A percentile compares a stretch with the other conserved stretches of the same genome.
phyloP scores from a whole-genome alignment of 2,113 vertebrate species.

The Psittacula cyanocephala region DNA sequence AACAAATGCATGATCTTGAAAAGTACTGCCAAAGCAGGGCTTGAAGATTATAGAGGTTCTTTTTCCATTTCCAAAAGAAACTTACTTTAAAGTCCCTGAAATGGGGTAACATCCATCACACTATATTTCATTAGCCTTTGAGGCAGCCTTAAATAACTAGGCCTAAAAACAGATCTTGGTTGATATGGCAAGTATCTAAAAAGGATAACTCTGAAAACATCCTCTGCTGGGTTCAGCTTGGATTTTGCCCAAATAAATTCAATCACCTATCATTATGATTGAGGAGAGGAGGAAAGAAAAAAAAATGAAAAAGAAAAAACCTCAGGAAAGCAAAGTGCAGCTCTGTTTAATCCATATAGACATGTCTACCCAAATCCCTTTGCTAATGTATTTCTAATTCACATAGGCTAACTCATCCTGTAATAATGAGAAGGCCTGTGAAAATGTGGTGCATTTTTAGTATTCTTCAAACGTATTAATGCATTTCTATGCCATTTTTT shows the following conservation, averaged over 20 bases:
- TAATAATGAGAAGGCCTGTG: slow-evolving; percentile 46
- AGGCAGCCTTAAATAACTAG: slow-evolving; percentile 50
- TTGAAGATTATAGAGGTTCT: neutral
- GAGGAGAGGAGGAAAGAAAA: neutral
- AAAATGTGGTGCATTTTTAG: slow-evolving; percentile 39
- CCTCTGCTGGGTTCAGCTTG: slow-evolving; percentile 42
- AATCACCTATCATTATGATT: slow-evolving; percentile 53
- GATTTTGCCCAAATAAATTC: slow-evolving; percentile 63
- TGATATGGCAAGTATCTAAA: slow-evolving; percentile 55
- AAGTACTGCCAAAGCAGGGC: neutral
- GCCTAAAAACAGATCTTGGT: slow-evolving; percentile 36
- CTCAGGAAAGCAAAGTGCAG: slow-evolving; percentile 41
- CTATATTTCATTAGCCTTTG: slow-evolving; percentile 52
- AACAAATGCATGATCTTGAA: neutral
- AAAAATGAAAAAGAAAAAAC: neutral
- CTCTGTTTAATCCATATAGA: slow-evolving; percentile 66
- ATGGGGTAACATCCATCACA: slow-evolving; percentile 10
- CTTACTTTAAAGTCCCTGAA: slow-evolving; percentile 35
- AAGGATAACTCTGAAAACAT: slow-evolving; percentile 56
- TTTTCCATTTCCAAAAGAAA: slow-evolving; percentile 24
- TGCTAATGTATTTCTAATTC: slow-evolving; percentile 62
- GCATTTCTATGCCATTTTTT: neutral
- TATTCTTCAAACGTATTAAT: slow-evolving; percentile 34
- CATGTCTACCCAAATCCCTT: slow-evolving; percentile 62
- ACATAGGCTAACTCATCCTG: slow-evolving; percentile 44